Conservation (phyloP, 2,888 invertebrate species). For the Conomelus anceps region DNA sequence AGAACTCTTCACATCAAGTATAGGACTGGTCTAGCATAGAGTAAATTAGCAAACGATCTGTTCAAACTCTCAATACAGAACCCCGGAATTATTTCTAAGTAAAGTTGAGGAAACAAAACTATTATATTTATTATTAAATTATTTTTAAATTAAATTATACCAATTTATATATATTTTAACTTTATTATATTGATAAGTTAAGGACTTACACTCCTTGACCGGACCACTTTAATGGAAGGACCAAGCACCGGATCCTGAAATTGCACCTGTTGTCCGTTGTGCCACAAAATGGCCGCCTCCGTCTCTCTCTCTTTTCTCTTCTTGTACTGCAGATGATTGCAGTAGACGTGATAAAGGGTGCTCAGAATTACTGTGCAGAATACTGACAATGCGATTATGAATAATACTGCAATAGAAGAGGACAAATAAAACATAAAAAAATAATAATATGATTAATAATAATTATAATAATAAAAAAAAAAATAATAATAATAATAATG, state of each 20-base stretch:
- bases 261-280: constrained; percentile 65
- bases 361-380: constrained; percentile 63
- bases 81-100: too few species aligned
- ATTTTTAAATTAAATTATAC: too few species aligned
- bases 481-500: not conserved
- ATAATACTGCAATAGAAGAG: constrained; percentile 55
- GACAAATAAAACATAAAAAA: not conserved
- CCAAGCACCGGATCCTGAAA: constrained; percentile 48
- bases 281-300: constrained; percentile 65
- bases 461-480: not conserved
- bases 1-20: too few species aligned
- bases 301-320: constrained; percentile 61
- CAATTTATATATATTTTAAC: too few species aligned
- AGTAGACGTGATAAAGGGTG: constrained; percentile 65
- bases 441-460: constrained; percentile 12
- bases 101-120: too few species aligned
- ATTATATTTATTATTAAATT: too few species aligned
- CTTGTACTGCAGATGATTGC: constrained; percentile 67
- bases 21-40: too few species aligned
- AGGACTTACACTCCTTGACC: constrained; percentile 32
- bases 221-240: constrained; percentile 26
- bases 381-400: constrained; percentile 67
- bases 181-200: too few species aligned
- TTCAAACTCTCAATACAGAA: too few species aligned
- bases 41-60: too few species aligned